A percentile compares a stretch with the other conserved stretches of the same genome.
Evolutionary conservation across 2,797 vertebrate genomes (phyloP).

Genomic region (Limnodromus scolopaceus): DNA sequence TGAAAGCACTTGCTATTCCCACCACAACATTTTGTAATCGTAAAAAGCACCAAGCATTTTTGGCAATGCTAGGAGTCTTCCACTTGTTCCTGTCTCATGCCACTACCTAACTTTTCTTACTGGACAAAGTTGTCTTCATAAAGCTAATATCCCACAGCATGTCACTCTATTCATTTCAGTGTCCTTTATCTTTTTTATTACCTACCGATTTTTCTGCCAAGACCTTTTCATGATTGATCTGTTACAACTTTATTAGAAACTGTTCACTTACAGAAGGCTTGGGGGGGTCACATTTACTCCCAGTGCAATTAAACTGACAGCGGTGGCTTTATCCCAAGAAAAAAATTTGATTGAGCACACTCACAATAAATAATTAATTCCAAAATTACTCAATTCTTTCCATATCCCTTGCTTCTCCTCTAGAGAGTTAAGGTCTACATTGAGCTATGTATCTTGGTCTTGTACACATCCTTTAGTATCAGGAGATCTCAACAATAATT

Average conservation of each 20-base stretch:
- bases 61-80: not conserved
- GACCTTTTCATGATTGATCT: constrained; percentile 60
- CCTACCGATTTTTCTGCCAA: constrained; percentile 54
- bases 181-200: constrained; percentile 62
- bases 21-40: not conserved
- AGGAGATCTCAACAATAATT: constrained; percentile 7
- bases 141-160: constrained; percentile 9
- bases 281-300: not conserved
- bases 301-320: constrained; percentile 42
- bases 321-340: not conserved
- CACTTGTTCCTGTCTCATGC: not conserved
- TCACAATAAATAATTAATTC: constrained; percentile 12
- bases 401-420: not conserved
- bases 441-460: not conserved
- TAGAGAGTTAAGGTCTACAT: not conserved
- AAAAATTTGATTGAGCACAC: not conserved
- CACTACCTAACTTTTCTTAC: not conserved
- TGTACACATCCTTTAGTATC: not conserved
- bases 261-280: constrained; percentile 6
- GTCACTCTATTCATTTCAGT: constrained; percentile 28
- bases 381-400: not conserved
- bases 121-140: constrained; percentile 33
- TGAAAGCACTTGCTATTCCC: not conserved
- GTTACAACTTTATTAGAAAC: constrained; percentile 52
- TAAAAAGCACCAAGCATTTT: not conserved